These are phyloP conservation scores for Alfaro cultratus DNA, from an alignment of 2,797 vertebrate species.

Conservation along the genomic window DNA sequence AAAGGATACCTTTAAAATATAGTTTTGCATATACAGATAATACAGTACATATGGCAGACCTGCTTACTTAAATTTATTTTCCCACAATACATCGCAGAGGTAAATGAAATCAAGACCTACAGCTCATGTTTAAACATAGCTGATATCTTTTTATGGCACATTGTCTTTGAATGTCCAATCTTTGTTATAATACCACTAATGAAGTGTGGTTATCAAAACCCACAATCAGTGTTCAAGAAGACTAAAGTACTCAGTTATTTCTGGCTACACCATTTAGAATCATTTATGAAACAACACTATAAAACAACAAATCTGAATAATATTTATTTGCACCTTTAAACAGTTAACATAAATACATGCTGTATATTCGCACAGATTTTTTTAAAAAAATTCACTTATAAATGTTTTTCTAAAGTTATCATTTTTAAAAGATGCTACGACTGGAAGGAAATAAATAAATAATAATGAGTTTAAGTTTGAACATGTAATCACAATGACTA, in stretches of 20 bases:
- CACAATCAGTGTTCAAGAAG: background rate
- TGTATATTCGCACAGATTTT: background rate
- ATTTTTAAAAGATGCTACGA: background rate
- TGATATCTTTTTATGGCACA: background rate
- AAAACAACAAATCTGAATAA: background rate
- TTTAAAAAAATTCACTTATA: background rate
- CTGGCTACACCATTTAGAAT: background rate
- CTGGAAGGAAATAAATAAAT: background rate
- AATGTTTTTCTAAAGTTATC: background rate
- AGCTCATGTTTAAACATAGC: background rate
- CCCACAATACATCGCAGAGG: background rate
- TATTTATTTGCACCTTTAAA: background rate
- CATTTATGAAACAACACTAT: background rate
- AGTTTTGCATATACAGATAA: background rate
- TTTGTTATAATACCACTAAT: background rate
- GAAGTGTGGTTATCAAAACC: background rate
- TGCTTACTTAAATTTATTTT: background rate
- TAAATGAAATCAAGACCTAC: background rate
- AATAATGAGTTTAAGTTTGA: background rate
- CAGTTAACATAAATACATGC: no score
- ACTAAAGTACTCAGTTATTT: background rate
- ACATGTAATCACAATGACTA: background rate
- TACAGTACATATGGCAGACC: background rate
- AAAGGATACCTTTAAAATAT: background rate
- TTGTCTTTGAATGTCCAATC: background rate